Base-by-base conservation (phyloP, 2,888 invertebrate species). In the Ligdia adustata region DNA sequence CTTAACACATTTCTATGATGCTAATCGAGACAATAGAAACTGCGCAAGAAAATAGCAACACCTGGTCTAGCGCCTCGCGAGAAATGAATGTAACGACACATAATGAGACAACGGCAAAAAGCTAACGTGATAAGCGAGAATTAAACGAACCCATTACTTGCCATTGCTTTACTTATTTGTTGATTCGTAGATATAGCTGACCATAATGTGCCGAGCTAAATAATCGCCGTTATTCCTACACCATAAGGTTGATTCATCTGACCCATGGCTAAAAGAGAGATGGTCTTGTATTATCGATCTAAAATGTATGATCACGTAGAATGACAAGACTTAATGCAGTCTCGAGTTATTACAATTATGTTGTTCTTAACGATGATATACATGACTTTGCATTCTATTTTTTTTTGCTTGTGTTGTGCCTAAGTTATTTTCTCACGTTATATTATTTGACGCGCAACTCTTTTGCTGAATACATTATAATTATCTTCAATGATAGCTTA, bases 111-210 rank as follows among this genome's bases (percentile, higher is more conserved):
- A 14, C 40, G 13, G 46, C 55, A 56, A 58, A 67, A 69, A 70
- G 42, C 43, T 64, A 53, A 63, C 69, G 56, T 69, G 73, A 62
- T 69, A 62, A 64, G 62, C 62, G 55, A 62, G 63, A 66, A 69
- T 69, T 62, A 73, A 67, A 68, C 41, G 67, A 61, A 60, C 60
- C 63, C 72, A 74, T 73, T 71, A 69, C 56, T 66, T 58, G 66
- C 60, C 64, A 72, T 72, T 68, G 72, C 60, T 72, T 75, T 74
- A 44, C 50, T 48, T 49, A 40, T 44, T 37, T 56, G 38, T 18
- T 22, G 35, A 43, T 22, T 41, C 45, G 39, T 48, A 43, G 45
- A 28, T 42, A 50, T 48, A 53, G 32, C 44, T 49, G 52, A 47
- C 46, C 41, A 43, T 28, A 22, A 32, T 20, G 13, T 31, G 13